Base-by-base conservation (phyloP, 1,140 invertebrate genomes). In the Uloborus diversus region DNA sequence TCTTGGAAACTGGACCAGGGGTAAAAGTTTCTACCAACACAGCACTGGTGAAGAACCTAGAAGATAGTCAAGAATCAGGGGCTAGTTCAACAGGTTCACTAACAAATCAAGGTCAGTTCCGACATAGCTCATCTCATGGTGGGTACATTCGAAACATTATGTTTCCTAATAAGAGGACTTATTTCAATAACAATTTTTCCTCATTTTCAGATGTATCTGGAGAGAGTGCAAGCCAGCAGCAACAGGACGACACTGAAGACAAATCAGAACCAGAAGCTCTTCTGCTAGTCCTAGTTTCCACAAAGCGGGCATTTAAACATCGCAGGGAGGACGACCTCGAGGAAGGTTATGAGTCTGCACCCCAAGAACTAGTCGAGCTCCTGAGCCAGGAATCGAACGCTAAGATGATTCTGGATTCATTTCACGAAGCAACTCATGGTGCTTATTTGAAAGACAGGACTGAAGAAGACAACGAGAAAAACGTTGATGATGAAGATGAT, bases 221-320 rank as follows among this genome's bases (percentile, higher is more conserved):
- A 53, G 5, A 53, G 23, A 14, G n/a, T 7, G n/a, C 17, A 7
- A 20, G 20, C 49, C n/a, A n/a, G 9, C 11, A 53, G n/a, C n/a
- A 53, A 53, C 17, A 53, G 23, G 49, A 20, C 7, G 23, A n/a
- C 3, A 20, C 5, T 17, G 49, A 53, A 17, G 49, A 53, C 17
- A 20, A 17, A 20, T 20, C 9, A 53, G 4, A 53, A 1, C 66
- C 66, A 4, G 27, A 69, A 35, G 66, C 66, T 56, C 23, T 69
- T 4, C n/a, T 69, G n/a, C n/a, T 69, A 14, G 66, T 69, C 0
- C 27, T 69, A 0, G 66, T 69, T 7, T 56, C 66, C 11, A n/a
- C 49, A 13, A 53, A 69, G 30, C 14, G 11, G 23, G 23, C 66
- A 32, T 23, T n/a, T 23, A 13, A 17, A 27, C 13, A 14, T 64